phyloP scores from a whole-genome alignment of 2,888 invertebrate genomes.

The Selenia dentaria region DNA sequence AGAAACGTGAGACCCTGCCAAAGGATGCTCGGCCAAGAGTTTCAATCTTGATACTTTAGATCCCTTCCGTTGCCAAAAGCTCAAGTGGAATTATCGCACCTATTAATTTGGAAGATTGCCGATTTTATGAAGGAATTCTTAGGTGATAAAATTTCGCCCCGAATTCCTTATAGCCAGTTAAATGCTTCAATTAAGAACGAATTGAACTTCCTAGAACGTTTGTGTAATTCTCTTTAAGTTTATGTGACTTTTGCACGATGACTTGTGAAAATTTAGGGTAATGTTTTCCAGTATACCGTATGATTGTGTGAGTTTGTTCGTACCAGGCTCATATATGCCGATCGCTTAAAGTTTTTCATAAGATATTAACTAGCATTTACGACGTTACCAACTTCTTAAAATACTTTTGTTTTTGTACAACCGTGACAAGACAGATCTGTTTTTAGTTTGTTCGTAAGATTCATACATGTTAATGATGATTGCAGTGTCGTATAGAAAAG shows the following conservation, averaged over 20 bases:
- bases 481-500: too few relatives aligned
- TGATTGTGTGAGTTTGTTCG: slow-evolving; percentile 13
- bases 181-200: slow-evolving; percentile 41
- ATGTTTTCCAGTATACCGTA: slow-evolving; percentile 20
- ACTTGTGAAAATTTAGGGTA: slow-evolving; percentile 26
- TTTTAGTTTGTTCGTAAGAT: too few relatives aligned
- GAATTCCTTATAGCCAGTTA: slow-evolving; percentile 40
- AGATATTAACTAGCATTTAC: slow-evolving; percentile 7
- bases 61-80: slow-evolving; percentile 33
- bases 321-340: slow-evolving; percentile 11
- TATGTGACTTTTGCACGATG: slow-evolving; percentile 28
- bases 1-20: slow-evolving; percentile 15
- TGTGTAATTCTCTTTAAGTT: slow-evolving; percentile 25
- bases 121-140: slow-evolving; percentile 45
- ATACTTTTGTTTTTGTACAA: neutral
- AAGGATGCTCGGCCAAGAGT: slow-evolving; percentile 26
- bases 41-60: slow-evolving; percentile 28
- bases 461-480: too few relatives aligned
- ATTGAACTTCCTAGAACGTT: slow-evolving; percentile 30
- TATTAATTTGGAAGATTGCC: slow-evolving; percentile 42
- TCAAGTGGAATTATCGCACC: slow-evolving; percentile 36
- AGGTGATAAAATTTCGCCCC: slow-evolving; percentile 43
- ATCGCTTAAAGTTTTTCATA: slow-evolving; percentile 19
- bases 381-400: neutral
- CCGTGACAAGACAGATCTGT: too few relatives aligned